Conservation (phyloP, 1,140 invertebrate species). For the Streblospio benedicti region DNA sequence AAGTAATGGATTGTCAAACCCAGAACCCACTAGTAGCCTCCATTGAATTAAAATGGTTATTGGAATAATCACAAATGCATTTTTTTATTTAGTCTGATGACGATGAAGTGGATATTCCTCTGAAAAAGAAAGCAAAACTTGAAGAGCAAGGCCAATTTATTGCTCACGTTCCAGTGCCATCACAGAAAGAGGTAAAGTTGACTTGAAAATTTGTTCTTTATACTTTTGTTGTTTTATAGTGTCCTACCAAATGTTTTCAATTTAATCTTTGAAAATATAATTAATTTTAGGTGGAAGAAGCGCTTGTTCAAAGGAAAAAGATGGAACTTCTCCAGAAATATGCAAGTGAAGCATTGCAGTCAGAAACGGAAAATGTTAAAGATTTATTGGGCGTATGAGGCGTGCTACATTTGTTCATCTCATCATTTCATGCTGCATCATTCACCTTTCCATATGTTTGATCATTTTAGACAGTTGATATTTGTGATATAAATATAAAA, state of each 20-base stretch:
- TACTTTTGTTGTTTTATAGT: neutral
- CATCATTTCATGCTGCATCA: too few species aligned
- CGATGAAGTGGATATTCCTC: constrained; percentile 39
- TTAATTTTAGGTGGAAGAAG: constrained; percentile 60
- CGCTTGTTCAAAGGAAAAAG: constrained; percentile 76
- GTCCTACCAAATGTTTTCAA: too few species aligned
- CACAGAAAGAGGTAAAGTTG: constrained; percentile 41
- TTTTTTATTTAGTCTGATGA: constrained; percentile 35
- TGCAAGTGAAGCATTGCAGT: constrained; percentile 40
- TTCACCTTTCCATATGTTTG: too few species aligned
- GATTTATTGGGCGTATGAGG: constrained; percentile 34
- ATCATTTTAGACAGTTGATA: too few species aligned
- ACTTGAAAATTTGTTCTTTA: neutral
- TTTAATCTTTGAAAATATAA: neutral
- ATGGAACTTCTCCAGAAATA: constrained; percentile 66
- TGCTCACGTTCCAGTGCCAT: constrained; percentile 44
- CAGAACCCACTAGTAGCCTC: too few species aligned
- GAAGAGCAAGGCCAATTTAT: constrained; percentile 50
- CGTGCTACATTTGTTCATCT: too few species aligned
- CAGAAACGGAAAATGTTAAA: constrained; percentile 34
- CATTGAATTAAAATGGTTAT: neutral
- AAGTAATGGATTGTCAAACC: neutral
- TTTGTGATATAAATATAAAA: too few species aligned
- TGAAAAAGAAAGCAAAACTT: constrained; percentile 30
- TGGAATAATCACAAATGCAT: neutral